Percentiles rank a stretch among this genome's conserved stretches.
Evolutionary conservation across 2,113 vertebrate genomes (phyloP).

Genomic region (Pteropus alecto): DNA sequence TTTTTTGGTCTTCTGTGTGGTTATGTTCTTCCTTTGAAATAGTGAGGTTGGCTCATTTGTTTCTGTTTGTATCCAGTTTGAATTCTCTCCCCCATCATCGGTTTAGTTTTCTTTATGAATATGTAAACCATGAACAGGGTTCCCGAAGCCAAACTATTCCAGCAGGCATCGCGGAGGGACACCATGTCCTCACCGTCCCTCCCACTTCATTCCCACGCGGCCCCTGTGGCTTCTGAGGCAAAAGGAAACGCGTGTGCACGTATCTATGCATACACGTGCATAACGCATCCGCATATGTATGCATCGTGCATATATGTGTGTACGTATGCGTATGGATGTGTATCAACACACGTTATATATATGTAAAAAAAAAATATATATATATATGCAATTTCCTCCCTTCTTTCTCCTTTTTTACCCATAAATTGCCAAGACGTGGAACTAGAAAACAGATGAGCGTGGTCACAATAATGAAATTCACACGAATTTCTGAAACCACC

Average conservation of each 20-base stretch:
- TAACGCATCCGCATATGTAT: too few species aligned
- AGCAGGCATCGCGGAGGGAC: background rate
- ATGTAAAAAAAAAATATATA: background rate
- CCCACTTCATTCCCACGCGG: background rate
- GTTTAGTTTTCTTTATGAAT: background rate
- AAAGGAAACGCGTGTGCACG: background rate
- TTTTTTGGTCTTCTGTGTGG: background rate
- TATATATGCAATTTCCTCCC: background rate
- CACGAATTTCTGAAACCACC: fast-evolving
- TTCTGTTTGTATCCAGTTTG: background rate
- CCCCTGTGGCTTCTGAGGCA: background rate
- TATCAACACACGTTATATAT: background rate
- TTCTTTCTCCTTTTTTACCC: background rate
- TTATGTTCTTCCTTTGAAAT: background rate
- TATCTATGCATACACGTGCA: too few species aligned
- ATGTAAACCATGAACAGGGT: background rate
- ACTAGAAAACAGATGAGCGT: background rate
- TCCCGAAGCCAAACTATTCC: background rate
- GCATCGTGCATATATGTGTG: fast-evolving
- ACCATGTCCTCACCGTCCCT: background rate
- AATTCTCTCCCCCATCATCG: background rate
- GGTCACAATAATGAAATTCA: background rate
- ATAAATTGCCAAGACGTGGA: background rate
- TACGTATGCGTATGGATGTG: background rate
- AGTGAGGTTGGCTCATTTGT: background rate